These are phyloP conservation scores for Oscarella lobularis DNA, from an alignment of 37 sponge, comb jelly and placozoan genomes.

Conservation along the genomic window DNA sequence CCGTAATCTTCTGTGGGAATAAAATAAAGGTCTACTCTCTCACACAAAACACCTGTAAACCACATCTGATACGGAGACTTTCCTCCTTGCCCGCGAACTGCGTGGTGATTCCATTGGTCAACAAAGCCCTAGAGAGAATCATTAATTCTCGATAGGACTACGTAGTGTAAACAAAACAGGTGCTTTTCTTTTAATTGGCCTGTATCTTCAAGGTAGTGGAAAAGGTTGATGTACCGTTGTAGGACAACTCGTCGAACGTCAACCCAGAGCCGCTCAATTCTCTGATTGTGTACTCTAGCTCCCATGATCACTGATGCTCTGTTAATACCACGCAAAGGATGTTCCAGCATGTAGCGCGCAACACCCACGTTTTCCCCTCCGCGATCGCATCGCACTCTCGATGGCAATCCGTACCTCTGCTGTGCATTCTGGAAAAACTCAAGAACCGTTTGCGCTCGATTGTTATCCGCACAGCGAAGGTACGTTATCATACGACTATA, in stretches of 20 bases:
- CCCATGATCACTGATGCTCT: slow-evolving; percentile 38
- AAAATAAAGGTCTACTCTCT: too few species aligned
- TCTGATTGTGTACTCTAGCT: slow-evolving; percentile 47
- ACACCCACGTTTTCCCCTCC: slow-evolving; percentile 58
- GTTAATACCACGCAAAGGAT: slow-evolving; percentile 31
- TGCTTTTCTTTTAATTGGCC: slow-evolving; percentile 14
- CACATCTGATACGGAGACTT: slow-evolving; percentile 27
- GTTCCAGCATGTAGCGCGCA: slow-evolving; percentile 41
- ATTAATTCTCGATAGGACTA: slow-evolving; percentile 15
- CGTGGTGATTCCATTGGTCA: slow-evolving; percentile 19
- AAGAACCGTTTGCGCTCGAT: slow-evolving; percentile 37
- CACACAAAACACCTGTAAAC: slow-evolving; percentile 17
- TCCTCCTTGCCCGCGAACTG: slow-evolving; percentile 15
- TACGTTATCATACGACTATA: slow-evolving; percentile 21
- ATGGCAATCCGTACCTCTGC: slow-evolving; percentile 37
- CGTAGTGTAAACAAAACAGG: slow-evolving; percentile 22
- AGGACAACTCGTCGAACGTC: slow-evolving; percentile 39
- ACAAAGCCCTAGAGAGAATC: slow-evolving; percentile 12
- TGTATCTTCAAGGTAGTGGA: slow-evolving; percentile 27
- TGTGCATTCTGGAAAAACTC: slow-evolving; percentile 17
- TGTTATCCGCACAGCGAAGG: slow-evolving; percentile 24
- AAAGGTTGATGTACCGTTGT: slow-evolving; percentile 22
- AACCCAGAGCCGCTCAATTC: slow-evolving; percentile 55
- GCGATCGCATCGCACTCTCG: slow-evolving; percentile 37
- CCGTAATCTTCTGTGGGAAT: too few species aligned